Percentiles rank a stretch among this genome's conserved stretches.
These are phyloP conservation scores for Astatotilapia flaviijosephi DNA, from an alignment of 2,113 vertebrate genomes.

Conservation along the genomic window DNA sequence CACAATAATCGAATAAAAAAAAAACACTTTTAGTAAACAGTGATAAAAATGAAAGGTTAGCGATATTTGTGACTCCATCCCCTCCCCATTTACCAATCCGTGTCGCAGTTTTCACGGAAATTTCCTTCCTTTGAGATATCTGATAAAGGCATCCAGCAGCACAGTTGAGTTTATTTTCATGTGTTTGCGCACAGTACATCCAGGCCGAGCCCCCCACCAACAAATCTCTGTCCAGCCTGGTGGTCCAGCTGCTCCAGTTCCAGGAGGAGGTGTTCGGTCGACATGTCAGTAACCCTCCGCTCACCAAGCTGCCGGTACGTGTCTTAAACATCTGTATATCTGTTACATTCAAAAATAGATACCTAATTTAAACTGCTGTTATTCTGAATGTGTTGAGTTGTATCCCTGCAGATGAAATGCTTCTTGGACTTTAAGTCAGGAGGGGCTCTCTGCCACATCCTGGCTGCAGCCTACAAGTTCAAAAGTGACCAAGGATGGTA, in stretches of 20 bases:
- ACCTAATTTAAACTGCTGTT: background rate
- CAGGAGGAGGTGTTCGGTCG: conserved; percentile 97
- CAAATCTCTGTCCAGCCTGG: conserved; percentile 93
- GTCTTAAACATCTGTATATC: background rate
- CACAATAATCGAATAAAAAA: background rate
- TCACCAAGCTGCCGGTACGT: conserved; percentile 87
- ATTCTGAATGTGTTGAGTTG: background rate
- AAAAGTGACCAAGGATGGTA: conserved; percentile 99
- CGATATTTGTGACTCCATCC: background rate
- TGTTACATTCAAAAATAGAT: background rate
- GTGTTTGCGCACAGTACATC: conserved; percentile 77
- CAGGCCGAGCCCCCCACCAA: conserved; percentile 96
- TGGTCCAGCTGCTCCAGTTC: conserved; percentile 94
- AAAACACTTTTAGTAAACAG: background rate
- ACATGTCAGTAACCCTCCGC: conserved; percentile 95
- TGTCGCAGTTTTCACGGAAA: background rate
- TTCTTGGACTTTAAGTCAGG: conserved; percentile 98
- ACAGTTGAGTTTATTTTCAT: background rate
- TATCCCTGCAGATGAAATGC: conserved; percentile 85
- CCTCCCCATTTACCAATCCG: background rate
- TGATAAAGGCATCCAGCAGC: background rate
- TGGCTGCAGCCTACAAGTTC: conserved; percentile 97
- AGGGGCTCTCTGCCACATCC: conserved; percentile 91
- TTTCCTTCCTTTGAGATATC: background rate
- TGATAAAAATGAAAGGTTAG: background rate